Conservation (phyloP, 1,140 invertebrate species). For the Drosophila murphyi region DNA sequence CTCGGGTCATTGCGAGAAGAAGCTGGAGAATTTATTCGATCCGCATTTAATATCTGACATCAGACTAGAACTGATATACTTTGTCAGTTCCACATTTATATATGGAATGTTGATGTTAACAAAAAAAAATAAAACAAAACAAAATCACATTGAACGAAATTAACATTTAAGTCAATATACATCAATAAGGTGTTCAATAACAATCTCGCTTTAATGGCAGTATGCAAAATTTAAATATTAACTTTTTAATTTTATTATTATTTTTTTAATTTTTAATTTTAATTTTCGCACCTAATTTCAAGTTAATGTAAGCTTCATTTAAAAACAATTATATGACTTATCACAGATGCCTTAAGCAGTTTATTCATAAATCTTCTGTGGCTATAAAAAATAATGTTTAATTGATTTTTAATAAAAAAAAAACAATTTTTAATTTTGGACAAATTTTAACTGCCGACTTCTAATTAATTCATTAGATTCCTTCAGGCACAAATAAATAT, state of each 20-base stretch:
- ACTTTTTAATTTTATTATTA: background rate
- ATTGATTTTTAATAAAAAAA: too few relatives aligned
- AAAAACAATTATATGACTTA: background rate
- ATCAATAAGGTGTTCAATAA: slow-evolving; percentile 15
- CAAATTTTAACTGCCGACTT: too few relatives aligned
- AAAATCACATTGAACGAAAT: slow-evolving; percentile 19
- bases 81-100: background rate
- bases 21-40: background rate
- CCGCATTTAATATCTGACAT: slow-evolving; percentile 18
- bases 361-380: too few relatives aligned
- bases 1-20: slow-evolving; percentile 24
- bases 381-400: too few relatives aligned
- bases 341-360: too few relatives aligned
- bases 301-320: background rate
- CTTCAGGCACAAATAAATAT: too few relatives aligned
- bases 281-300: background rate
- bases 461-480: too few relatives aligned
- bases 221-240: background rate
- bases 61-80: slow-evolving; percentile 20
- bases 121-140: background rate
- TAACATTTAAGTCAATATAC: slow-evolving; percentile 3
- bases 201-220: background rate
- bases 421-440: too few relatives aligned
- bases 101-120: background rate
- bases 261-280: background rate